Conservation (phyloP, 2,113 vertebrate species). For the Xiphophorus hellerii region DNA sequence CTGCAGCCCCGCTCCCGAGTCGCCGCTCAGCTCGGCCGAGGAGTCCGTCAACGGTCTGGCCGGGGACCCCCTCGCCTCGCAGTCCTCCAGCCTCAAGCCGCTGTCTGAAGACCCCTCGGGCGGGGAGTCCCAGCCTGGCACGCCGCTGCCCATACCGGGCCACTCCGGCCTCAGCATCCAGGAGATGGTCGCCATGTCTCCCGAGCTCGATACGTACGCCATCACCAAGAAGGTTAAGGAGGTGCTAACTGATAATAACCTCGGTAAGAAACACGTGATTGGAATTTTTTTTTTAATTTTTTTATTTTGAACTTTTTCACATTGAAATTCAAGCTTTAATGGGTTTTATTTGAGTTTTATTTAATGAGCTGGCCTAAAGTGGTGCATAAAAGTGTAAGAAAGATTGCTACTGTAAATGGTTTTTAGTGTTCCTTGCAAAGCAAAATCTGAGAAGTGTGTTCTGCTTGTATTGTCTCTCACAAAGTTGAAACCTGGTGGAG, state of each 20-base stretch:
- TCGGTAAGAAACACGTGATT: slow-evolving; percentile 82
- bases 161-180: slow-evolving; percentile 91
- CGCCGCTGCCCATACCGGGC: slow-evolving; percentile 85
- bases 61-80: slow-evolving; percentile 81
- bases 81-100: slow-evolving; percentile 85
- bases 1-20: slow-evolving; percentile 95
- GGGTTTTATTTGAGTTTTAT: background rate
- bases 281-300: background rate
- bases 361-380: background rate
- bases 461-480: no score
- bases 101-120: slow-evolving; percentile 81
- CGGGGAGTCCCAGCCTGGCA: slow-evolving; percentile 85
- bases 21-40: slow-evolving; percentile 90
- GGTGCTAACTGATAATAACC: slow-evolving; percentile 95
- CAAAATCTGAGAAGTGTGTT: no score
- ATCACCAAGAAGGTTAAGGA: slow-evolving; percentile 98
- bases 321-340: no score
- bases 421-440: no score
- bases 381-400: no score
- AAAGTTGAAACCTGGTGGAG: no score
- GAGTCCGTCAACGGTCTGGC: slow-evolving; percentile 90
- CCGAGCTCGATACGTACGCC: slow-evolving; percentile 93
- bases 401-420: no score
- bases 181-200: slow-evolving; percentile 92
- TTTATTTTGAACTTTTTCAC: no score